Conservation (phyloP, 2,888 invertebrate genomes). For the Ernsta delagoae region DNA sequence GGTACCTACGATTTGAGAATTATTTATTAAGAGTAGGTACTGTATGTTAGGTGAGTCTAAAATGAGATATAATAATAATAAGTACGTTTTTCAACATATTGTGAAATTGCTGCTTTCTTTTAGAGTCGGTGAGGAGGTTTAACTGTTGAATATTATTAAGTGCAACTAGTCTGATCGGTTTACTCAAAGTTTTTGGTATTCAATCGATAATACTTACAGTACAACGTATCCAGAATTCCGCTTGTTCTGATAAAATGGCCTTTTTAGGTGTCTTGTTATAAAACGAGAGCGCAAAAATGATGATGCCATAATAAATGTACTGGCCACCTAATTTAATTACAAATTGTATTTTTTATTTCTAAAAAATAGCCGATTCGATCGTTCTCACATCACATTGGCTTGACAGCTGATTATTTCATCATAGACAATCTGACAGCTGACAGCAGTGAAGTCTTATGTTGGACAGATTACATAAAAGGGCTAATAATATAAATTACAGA, state of each 20-base stretch:
- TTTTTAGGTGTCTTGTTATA: slow-evolving; percentile 67
- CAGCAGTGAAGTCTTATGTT: too few relatives aligned
- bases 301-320: slow-evolving; percentile 58
- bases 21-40: too few relatives aligned
- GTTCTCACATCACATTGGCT: slow-evolving; percentile 9
- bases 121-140: too few relatives aligned
- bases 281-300: slow-evolving; percentile 72
- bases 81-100: too few relatives aligned
- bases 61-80: too few relatives aligned
- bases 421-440: background rate
- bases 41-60: too few relatives aligned
- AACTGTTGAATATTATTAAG: background rate
- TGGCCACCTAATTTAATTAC: slow-evolving; percentile 25
- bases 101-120: too few relatives aligned
- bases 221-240: slow-evolving; percentile 88
- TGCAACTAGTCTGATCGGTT: background rate
- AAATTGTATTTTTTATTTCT: slow-evolving; percentile 24
- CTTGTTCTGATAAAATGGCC: slow-evolving; percentile 78
- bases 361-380: background rate
- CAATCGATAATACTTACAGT: slow-evolving; percentile 82
- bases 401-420: slow-evolving; percentile 12
- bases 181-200: too few relatives aligned
- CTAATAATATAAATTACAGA: too few relatives aligned
- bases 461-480: too few relatives aligned
- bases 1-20: too few relatives aligned